Evolutionary conservation across 2,797 vertebrate species (phyloP), one percentile per base, ranked within the genome.

Genomic region (Allobates femoralis): DNA sequence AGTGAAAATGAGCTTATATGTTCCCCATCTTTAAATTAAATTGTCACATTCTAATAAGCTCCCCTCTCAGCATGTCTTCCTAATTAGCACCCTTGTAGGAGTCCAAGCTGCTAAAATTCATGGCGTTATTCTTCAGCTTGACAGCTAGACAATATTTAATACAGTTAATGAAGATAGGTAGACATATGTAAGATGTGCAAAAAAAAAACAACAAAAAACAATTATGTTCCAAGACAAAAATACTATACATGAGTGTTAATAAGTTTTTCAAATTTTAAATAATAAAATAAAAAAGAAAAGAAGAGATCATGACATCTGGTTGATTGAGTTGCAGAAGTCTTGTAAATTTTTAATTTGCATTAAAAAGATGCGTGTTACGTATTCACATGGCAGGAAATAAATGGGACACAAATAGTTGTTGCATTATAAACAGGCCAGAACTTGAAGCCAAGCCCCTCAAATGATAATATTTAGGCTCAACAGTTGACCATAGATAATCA

Each of bases 21-120:
- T 69, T 56, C 66, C 53, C 46, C 19, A 23, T 81, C 41, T 69
- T 55, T 78, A 79, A 56, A 85, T 76, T 41, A 78, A 28, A 79
- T 56, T 69, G 21, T 41, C 53, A 60, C 58, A 51, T 30, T n/a
- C 84, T 55, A 79, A 60, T 79, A 26, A 28, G 78, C 85, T 86
- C 67, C 69, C 77, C 53, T 80, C 77, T 16, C 71, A 74, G 41
- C 37, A 74, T 19, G 77, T 26, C 53, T 32, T 80, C 41, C 46
- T 81, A 86, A 86, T 86, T 75, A 86, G 85, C 85, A 86, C 85
- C 77, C 18, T 86, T 80, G 85, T 53, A 86, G 78, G 69, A 81
- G 84, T 81, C 85, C 69, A 81, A 86, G 79, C 69, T 81, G 85
- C 67, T 73, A 55, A 51, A 50, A 53, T 81, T 76, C 56, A 30